Conservation (phyloP, 2,113 vertebrate genomes). For the Uria lomvia region DNA sequence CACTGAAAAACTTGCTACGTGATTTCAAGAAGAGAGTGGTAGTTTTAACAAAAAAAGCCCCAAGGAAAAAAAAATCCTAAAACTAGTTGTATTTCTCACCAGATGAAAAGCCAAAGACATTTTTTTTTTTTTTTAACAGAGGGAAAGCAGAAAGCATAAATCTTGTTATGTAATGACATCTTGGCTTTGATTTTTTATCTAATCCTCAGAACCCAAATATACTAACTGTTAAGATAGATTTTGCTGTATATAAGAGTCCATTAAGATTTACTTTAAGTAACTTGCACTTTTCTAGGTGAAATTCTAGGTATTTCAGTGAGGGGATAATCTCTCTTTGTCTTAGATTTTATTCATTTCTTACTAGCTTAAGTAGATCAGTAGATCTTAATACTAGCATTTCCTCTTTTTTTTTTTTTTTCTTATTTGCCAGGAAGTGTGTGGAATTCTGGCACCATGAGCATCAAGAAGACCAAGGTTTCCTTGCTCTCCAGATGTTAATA, state of each 20-base stretch:
- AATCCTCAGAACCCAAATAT: neutral
- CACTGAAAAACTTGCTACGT: neutral
- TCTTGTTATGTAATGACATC: neutral
- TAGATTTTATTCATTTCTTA: neutral
- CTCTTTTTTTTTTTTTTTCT: too few species aligned
- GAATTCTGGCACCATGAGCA: neutral
- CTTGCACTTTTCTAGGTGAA: neutral
- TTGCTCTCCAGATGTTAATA: neutral
- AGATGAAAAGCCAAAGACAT: neutral
- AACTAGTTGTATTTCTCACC: neutral
- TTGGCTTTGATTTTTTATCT: neutral
- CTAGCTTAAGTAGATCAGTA: neutral
- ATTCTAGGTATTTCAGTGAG: neutral
- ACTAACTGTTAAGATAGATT: neutral
- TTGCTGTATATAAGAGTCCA: neutral
- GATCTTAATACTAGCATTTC: neutral
- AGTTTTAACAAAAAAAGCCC: neutral
- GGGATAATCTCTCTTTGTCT: neutral
- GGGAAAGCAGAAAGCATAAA: neutral
- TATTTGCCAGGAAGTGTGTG: accelerated
- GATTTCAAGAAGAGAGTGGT: neutral
- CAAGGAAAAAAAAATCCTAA: neutral
- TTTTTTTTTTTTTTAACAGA: neutral
- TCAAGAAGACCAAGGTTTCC: neutral
- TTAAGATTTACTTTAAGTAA: neutral